These are phyloP conservation scores for Garra rufa DNA, from an alignment of 2,113 vertebrate species.

Conservation along the genomic window DNA sequence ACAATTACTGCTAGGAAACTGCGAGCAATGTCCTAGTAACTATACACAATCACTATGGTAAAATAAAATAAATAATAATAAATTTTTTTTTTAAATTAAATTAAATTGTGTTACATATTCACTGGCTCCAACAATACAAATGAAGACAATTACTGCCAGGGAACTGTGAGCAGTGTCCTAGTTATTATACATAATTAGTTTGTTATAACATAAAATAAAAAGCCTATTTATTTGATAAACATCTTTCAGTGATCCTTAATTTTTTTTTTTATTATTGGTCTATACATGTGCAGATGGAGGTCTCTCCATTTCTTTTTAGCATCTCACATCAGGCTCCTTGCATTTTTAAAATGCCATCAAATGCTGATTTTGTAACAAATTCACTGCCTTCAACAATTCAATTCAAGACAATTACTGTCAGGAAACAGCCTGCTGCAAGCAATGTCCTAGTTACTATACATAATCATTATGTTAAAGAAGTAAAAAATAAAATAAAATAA, in stretches of 20 bases:
- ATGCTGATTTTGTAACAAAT: too few relatives aligned
- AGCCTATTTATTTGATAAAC: neutral
- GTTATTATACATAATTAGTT: neutral
- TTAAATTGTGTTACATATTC: neutral
- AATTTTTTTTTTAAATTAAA: too few relatives aligned
- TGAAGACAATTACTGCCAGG: neutral
- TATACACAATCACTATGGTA: too few relatives aligned
- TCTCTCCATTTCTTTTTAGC: neutral
- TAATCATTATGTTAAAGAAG: neutral
- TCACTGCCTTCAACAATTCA: too few relatives aligned
- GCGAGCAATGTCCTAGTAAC: too few relatives aligned
- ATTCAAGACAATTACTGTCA: constrained; percentile 15
- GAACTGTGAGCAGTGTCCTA: neutral
- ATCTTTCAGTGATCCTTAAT: neutral
- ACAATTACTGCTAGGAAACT: too few relatives aligned
- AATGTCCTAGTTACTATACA: neutral
- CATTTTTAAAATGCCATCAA: too few relatives aligned
- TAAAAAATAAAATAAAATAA: neutral
- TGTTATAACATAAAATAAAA: neutral
- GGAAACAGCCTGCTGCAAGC: neutral
- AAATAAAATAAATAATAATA: too few relatives aligned
- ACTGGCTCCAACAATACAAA: neutral
- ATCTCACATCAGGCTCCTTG: too few relatives aligned
- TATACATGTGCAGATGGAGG: neutral
- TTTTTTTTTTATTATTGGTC: neutral